Percentiles rank a stretch among this genome's conserved stretches.
Evolutionary conservation across 2,113 vertebrate genomes (phyloP).

Genomic region (Antigone vipio): DNA sequence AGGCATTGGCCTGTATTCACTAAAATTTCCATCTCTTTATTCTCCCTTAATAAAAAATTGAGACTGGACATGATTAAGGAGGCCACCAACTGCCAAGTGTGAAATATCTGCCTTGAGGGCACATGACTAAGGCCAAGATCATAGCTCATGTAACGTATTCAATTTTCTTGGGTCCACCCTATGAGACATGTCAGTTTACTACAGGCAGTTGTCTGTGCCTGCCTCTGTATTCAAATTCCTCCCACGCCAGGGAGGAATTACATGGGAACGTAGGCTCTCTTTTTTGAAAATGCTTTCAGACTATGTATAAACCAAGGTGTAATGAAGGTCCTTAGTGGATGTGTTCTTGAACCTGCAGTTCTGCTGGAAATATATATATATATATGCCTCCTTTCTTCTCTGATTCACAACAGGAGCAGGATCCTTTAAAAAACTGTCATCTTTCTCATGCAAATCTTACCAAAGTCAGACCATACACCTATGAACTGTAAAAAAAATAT

Average conservation of each 20-base stretch:
- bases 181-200: neutral
- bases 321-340: neutral
- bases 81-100: neutral
- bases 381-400: neutral
- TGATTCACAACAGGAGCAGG: rapidly evolving
- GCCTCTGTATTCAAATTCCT: neutral
- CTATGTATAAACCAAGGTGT: neutral
- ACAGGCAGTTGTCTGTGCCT: neutral
- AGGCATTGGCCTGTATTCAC: neutral
- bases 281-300: neutral
- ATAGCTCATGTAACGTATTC: neutral
- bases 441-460: neutral
- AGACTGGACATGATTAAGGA: neutral
- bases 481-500: neutral
- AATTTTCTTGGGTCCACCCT: neutral
- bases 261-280: neutral
- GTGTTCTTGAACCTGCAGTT: neutral
- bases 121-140: neutral
- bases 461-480: neutral
- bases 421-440: neutral
- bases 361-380: neutral
- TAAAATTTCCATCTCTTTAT: neutral
- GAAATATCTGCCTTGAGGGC: neutral
- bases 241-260: neutral
- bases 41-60: neutral